Evolutionary conservation across 30 jellyfish, hydroid and myxozoan species (phyloP).

Genomic region (Hydra vulgaris): DNA sequence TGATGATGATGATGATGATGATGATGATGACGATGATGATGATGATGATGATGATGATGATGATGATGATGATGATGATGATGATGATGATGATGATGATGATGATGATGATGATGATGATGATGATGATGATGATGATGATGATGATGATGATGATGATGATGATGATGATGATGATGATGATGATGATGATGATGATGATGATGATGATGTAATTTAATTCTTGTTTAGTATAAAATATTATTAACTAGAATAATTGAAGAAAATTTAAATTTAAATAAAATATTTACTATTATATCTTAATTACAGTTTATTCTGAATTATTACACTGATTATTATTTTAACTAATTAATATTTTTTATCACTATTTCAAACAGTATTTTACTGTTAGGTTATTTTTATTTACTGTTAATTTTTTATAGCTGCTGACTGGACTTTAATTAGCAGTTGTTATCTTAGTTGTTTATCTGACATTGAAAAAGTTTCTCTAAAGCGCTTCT

Average conservation of each 20-base stretch:
- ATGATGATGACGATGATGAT: constrained; percentile 18
- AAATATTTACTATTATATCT: no score
- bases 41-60: constrained; percentile 23
- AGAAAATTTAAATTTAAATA: no score
- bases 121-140: constrained; percentile 20
- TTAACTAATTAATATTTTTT: no score
- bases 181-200: constrained; percentile 20
- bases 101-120: constrained; percentile 20
- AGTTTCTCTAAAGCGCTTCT: neutral
- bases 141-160: constrained; percentile 20
- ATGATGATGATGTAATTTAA: constrained; percentile 20
- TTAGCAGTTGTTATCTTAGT: constrained; percentile 11
- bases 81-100: constrained; percentile 19
- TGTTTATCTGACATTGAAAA: neutral
- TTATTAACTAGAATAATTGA: no score
- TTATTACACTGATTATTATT: no score
- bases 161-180: constrained; percentile 20
- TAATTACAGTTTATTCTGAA: no score
- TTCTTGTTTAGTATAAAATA: no score
- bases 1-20: no score
- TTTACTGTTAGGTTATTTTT: no score
- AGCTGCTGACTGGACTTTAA: constrained; percentile 39
- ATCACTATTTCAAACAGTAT: no score
- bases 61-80: constrained; percentile 20
- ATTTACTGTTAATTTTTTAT: neutral